Conservation (phyloP, 2,113 vertebrate species). For the Anguilla japonica region DNA sequence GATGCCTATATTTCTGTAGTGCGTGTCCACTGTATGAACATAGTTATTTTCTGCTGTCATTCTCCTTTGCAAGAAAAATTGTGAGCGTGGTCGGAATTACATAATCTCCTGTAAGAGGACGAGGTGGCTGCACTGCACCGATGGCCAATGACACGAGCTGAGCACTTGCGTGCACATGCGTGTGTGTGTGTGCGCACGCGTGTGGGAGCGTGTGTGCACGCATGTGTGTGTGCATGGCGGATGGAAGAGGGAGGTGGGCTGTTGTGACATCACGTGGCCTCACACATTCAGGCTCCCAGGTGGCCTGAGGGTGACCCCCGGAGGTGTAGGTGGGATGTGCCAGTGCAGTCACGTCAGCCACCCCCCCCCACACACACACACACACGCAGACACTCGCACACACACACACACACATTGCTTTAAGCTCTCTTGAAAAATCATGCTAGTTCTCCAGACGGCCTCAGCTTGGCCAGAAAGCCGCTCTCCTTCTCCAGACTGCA, state of each 20-base stretch:
- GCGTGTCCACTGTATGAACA: neutral
- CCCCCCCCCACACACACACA: too few relatives aligned
- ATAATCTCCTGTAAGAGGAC: neutral
- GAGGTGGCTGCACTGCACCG: neutral
- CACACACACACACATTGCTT: too few relatives aligned
- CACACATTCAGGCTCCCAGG: neutral
- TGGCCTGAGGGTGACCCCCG: neutral
- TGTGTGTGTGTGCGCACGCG: neutral
- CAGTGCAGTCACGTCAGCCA: neutral
- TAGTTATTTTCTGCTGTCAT: neutral
- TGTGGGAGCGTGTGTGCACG: too few relatives aligned
- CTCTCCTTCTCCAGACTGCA: neutral
- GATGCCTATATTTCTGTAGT: neutral
- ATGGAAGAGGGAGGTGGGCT: neutral
- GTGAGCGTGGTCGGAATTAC: neutral
- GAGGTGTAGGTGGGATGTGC: neutral
- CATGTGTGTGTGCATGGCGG: neutral
- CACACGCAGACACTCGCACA: too few relatives aligned
- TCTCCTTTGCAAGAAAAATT: neutral
- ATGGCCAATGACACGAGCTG: neutral
- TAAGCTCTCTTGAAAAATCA: too few relatives aligned
- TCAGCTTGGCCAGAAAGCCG: neutral
- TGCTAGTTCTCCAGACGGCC: too few relatives aligned
- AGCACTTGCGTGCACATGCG: neutral
- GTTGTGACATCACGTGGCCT: neutral